Base-by-base conservation (phyloP, 2,113 vertebrate genomes). In the Pristiophorus japonicus region DNA sequence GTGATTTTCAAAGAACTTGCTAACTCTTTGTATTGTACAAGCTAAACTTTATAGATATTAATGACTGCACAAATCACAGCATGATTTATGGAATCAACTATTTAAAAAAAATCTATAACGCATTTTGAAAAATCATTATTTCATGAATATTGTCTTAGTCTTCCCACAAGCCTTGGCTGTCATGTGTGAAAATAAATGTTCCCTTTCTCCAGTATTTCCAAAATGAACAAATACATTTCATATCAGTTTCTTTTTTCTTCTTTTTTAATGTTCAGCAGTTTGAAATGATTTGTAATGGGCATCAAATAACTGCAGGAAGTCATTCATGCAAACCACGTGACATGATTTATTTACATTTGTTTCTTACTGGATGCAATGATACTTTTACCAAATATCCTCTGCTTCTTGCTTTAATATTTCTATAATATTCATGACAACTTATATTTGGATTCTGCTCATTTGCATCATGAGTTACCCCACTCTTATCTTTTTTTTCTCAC, bases 81-180 rank as follows among this genome's bases (percentile, higher is more conserved):
- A 34, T 67, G 63, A 67, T 94, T 94, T 67, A 70, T 67, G 92
- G 38, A 67, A 91, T 38, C 88, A 91, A 94, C 42, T 47, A 30
- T 94, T 70, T 94, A 47, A 70, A 16, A 22, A 38, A 94, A 47
- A 70, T 70, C 92, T 12, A 66, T 94, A 94, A 70, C 70, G 14
- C 20, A 94, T 67, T 94, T 94, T 66, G 45, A 70, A 94, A 70
- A 94, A 94, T 94, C 88, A 63, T 91, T 91, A 91, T 91, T 67
- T 94, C 65, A 70, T 94, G 63, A 70, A 94, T 94, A 94, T 67
- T 30, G 18, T 94, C 42, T 94, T 45, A 6, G 85, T 34, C 87
- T 75, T 7, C 73, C 73, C 11, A 16, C 12, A 30, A 38, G 14
- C 14, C 42, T 1, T 94, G 24, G 45, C 65, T 67, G 16, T 70